Percentiles rank a stretch among this genome's conserved stretches.
These are phyloP conservation scores for Myiozetetes cayanensis DNA, from an alignment of 2,113 vertebrate genomes.

Conservation along the genomic window DNA sequence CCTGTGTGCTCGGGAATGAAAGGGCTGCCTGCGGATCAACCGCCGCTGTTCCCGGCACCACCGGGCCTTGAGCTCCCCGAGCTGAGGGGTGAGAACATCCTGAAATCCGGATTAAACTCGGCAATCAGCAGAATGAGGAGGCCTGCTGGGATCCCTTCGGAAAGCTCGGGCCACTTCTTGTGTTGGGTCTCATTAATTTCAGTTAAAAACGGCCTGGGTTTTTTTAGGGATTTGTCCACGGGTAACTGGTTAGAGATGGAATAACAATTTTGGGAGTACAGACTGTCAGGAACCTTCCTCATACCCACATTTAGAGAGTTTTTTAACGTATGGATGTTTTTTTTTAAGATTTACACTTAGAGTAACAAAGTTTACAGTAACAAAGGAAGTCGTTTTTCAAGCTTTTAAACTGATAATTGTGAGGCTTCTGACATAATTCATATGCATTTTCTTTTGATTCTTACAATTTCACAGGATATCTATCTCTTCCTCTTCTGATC, in stretches of 20 bases:
- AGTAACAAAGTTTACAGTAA: no score
- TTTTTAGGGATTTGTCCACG: accelerated
- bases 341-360: not conserved
- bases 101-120: not conserved
- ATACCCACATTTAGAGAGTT: accelerated
- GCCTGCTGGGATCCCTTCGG: not conserved
- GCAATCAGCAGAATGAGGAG: accelerated
- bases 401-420: not conserved
- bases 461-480: accelerated
- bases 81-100: not conserved
- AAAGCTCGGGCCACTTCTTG: accelerated
- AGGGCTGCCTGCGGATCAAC: not conserved
- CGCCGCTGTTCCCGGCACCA: not conserved
- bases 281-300: not conserved
- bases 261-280: not conserved
- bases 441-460: not conserved
- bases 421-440: not conserved
- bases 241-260: not conserved
- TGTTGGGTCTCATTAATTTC: not conserved
- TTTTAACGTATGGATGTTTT: not conserved
- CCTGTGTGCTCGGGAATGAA: not conserved
- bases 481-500: not conserved
- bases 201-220: not conserved
- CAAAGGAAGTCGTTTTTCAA: not conserved
- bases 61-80: not conserved